These are phyloP conservation scores for Lateolabrax maculatus DNA, from an alignment of 2,797 vertebrate species.

Conservation along the genomic window DNA sequence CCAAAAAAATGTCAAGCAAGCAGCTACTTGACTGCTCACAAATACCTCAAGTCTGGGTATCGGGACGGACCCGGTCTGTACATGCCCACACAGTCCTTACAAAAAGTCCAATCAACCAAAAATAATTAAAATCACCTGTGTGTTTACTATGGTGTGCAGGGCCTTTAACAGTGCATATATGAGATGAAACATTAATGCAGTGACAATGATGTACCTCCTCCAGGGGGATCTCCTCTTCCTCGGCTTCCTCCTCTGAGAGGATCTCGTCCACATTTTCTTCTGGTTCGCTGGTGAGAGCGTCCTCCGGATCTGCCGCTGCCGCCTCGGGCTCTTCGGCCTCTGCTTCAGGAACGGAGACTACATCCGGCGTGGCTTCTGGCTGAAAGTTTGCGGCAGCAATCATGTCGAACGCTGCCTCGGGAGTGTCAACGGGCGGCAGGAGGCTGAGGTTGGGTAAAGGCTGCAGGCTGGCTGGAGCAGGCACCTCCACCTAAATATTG, in stretches of 20 bases:
- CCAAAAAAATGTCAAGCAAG: not conserved
- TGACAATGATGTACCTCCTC: conserved; percentile 86
- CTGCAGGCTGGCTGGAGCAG: conserved; percentile 29
- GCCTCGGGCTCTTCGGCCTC: conserved; percentile 32
- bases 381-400: conserved; percentile 49
- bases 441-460: conserved; percentile 51
- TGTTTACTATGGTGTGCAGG: not conserved
- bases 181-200: not conserved
- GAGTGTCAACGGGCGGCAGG: conserved; percentile 3
- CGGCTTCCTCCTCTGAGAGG: conserved; percentile 76
- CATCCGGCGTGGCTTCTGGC: conserved; percentile 30
- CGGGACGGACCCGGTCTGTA: not conserved
- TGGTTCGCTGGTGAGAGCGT: not conserved
- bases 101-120: conserved; percentile 1
- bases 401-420: conserved; percentile 58
- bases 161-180: not conserved
- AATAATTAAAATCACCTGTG: not conserved
- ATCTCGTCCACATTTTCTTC: conserved; percentile 37
- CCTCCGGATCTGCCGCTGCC: conserved; percentile 26
- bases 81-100: not conserved
- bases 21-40: not conserved
- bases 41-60: not conserved
- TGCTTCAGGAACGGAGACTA: conserved; percentile 11
- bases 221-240: conserved; percentile 83
- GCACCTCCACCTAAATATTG: conserved; percentile 43